A percentile compares a stretch with the other conserved stretches of the same genome.
Evolutionary conservation across 2,113 vertebrate species (phyloP).

Genomic region (Amphilophus citrinellus): DNA sequence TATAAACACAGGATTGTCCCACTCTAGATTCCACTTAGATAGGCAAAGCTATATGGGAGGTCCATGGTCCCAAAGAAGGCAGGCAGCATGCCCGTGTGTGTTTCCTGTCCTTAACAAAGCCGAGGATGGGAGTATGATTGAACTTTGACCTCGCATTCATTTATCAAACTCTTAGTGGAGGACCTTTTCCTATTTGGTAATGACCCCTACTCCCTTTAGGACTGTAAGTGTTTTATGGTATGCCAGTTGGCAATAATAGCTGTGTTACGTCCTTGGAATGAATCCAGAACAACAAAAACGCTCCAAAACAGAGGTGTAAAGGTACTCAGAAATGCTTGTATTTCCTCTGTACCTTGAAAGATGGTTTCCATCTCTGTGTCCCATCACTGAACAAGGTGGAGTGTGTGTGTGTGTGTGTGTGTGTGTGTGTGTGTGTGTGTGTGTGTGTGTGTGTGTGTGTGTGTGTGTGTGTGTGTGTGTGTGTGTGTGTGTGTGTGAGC

Average conservation of each 20-base stretch:
- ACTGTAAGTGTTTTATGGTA: slow-evolving; percentile 25
- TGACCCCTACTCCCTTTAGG: slow-evolving; percentile 33
- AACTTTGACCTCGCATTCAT: slow-evolving; percentile 43
- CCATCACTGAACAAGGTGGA: slow-evolving; percentile 15
- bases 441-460: neutral
- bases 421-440: neutral
- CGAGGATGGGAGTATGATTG: slow-evolving; percentile 40
- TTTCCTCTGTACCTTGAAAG: slow-evolving; percentile 23
- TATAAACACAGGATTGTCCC: slow-evolving; percentile 35
- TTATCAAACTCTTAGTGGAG: slow-evolving; percentile 30
- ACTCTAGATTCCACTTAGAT: slow-evolving; percentile 35
- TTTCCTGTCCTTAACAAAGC: slow-evolving; percentile 49
- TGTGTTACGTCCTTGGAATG: slow-evolving; percentile 35
- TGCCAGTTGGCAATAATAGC: slow-evolving; percentile 43
- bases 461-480: neutral
- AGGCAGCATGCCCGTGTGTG: neutral
- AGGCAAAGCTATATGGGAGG: slow-evolving; percentile 14
- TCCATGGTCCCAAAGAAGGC: neutral
- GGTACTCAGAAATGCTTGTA: neutral
- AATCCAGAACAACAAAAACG: slow-evolving; percentile 29
- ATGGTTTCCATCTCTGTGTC: slow-evolving; percentile 42
- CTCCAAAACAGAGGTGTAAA: slow-evolving; percentile 32
- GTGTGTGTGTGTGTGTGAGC: neutral
- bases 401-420: neutral
- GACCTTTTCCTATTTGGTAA: slow-evolving; percentile 55